phyloP scores from a whole-genome alignment of 2,113 vertebrate species.

The Columba livia region DNA sequence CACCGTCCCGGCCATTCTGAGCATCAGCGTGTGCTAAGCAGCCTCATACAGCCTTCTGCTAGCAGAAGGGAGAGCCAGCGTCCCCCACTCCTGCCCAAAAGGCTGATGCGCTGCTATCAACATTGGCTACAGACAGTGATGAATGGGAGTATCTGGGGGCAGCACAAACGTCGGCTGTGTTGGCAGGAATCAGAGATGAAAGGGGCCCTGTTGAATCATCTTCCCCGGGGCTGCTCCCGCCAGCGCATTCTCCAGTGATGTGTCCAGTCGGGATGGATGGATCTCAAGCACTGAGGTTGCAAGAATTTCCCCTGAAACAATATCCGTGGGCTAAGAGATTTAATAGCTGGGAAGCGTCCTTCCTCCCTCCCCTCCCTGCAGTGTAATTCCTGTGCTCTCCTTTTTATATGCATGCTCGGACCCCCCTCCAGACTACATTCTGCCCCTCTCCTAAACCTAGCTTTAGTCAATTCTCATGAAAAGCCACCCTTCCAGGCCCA shows the following conservation, averaged over 20 bases:
- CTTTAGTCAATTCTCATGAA: background rate
- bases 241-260: background rate
- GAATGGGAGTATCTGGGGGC: background rate
- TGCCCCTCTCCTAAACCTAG: background rate
- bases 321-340: background rate
- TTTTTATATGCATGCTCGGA: fast-evolving
- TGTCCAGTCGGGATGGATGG: background rate
- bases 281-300: background rate
- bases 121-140: background rate
- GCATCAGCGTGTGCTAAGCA: background rate
- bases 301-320: background rate
- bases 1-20: fast-evolving
- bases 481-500: background rate
- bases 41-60: fast-evolving
- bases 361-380: background rate
- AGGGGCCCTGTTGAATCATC: background rate
- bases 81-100: background rate
- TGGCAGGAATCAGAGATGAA: background rate
- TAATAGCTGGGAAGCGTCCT: background rate
- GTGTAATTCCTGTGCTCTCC: background rate
- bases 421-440: background rate
- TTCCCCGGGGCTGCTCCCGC: background rate
- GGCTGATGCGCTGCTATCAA: background rate
- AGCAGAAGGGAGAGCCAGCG: background rate
- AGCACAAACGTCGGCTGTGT: background rate